Evolutionary conservation across 2,888 invertebrate species (phyloP).

Genomic region (Drosophila setosimentum): DNA sequence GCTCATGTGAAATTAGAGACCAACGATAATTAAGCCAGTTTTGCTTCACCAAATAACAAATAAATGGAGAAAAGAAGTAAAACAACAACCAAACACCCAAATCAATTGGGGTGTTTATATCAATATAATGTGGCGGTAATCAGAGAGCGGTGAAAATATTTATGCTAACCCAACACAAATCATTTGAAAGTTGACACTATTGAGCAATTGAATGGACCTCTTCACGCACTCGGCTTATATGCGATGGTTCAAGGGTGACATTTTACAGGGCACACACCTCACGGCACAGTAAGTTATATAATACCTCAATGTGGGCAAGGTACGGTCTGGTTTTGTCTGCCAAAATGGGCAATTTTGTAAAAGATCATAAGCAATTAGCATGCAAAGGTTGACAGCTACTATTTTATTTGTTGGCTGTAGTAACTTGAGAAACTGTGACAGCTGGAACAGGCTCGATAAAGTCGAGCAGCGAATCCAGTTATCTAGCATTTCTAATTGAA

Average conservation of each 20-base stretch:
- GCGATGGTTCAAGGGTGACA: constrained; percentile 29
- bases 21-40: constrained; percentile 69
- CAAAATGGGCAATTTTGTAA: constrained; percentile 59
- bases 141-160: constrained; percentile 65
- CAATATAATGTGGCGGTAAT: constrained; percentile 68
- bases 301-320: constrained; percentile 69
- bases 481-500: constrained; percentile 68
- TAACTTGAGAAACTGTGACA: constrained; percentile 64
- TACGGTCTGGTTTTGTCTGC: constrained; percentile 8
- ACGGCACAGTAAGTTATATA: constrained; percentile 45
- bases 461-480: constrained; percentile 34
- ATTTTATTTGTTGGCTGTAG: constrained; percentile 12
- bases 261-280: constrained; percentile 38
- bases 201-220: constrained; percentile 55
- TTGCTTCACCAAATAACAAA: constrained; percentile 28
- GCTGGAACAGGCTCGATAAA: constrained; percentile 50
- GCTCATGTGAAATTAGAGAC: constrained; percentile 49
- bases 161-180: constrained; percentile 59
- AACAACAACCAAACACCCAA: constrained; percentile 6
- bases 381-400: constrained; percentile 39
- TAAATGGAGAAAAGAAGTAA: constrained; percentile 26
- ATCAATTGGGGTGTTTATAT: constrained; percentile 73
- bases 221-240: not conserved
- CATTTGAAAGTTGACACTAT: constrained; percentile 78
- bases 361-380: constrained; percentile 75